Percentiles rank a stretch among this genome's conserved stretches.
Conservation (phyloP, 1,140 invertebrate genomes). For the Coenobita brevimanus region DNA sequence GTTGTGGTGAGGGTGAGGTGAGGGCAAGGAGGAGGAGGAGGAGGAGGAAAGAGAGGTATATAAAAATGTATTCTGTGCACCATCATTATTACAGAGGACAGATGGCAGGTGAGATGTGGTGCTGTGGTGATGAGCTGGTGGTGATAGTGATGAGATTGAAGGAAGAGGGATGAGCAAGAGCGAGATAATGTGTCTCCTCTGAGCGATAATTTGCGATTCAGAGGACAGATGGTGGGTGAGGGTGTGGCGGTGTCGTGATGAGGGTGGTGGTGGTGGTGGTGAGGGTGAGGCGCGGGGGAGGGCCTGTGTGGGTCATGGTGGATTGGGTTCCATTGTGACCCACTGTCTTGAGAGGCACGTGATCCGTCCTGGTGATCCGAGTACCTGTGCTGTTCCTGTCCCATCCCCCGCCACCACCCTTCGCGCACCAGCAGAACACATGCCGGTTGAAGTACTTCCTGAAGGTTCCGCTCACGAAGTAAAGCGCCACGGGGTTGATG, state of each 20-base stretch:
- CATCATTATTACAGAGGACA: no score
- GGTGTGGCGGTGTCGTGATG: slow-evolving; percentile 18
- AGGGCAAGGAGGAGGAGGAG: background rate
- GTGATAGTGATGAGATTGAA: no score
- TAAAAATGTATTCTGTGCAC: no score
- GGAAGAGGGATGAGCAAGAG: no score
- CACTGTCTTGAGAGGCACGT: slow-evolving; percentile 30
- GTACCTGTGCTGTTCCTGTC: slow-evolving; percentile 27
- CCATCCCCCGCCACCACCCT: background rate
- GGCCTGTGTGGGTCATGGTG: background rate
- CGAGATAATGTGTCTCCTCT: no score
- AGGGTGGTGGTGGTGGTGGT: slow-evolving; percentile 30
- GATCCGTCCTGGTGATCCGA: slow-evolving; percentile 24
- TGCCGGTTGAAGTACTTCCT: slow-evolving; percentile 94
- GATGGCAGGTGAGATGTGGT: background rate
- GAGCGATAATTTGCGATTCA: no score
- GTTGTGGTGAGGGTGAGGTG: background rate
- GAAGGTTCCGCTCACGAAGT: slow-evolving; percentile 93
- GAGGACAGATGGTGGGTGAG: background rate
- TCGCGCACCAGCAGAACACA: slow-evolving; percentile 82
- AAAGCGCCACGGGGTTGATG: slow-evolving; percentile 93
- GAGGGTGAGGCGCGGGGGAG: slow-evolving; percentile 26
- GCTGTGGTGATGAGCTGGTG: background rate
- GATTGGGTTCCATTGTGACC: slow-evolving; percentile 22
- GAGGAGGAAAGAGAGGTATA: no score